Percentiles rank a stretch among this genome's conserved stretches.
Evolutionary conservation across 2,888 invertebrate species (phyloP).

Genomic region (Tolmerus cingulatus): DNA sequence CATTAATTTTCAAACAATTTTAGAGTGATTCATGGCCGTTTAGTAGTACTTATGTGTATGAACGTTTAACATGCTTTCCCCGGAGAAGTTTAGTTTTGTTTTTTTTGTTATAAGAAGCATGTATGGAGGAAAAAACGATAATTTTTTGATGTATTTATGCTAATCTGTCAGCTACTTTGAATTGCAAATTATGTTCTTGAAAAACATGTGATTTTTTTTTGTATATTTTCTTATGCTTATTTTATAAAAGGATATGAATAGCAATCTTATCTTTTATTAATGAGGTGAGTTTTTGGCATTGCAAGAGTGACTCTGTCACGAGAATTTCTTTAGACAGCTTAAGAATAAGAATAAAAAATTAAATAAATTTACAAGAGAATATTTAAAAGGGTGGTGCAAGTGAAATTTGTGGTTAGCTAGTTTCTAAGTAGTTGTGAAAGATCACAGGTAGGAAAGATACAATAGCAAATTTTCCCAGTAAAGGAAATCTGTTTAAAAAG

Average conservation of each 20-base stretch:
- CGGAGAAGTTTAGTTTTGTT: not conserved
- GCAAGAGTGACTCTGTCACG: not conserved
- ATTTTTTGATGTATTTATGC: not conserved
- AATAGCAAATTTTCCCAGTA: too few species aligned
- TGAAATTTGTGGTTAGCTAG: too few species aligned
- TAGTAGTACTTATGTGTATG: not conserved
- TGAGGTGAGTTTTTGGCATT: not conserved
- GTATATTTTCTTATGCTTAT: not conserved
- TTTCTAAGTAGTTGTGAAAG: too few species aligned
- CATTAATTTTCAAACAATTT: not conserved
- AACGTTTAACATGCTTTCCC: not conserved
- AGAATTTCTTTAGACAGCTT: not conserved
- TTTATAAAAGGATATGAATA: not conserved
- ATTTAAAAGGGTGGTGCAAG: not conserved
- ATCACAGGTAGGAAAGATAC: too few species aligned
- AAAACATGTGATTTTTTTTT: not conserved
- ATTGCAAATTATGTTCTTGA: not conserved
- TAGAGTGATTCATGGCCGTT: not conserved
- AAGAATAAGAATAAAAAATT: not conserved
- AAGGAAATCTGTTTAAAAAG: too few species aligned
- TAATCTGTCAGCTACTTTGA: not conserved
- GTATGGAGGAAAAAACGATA: not conserved
- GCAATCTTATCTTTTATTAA: not conserved
- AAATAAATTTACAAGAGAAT: not conserved
- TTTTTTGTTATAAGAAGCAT: not conserved